Evolutionary conservation across 2,888 invertebrate species (phyloP).

Genomic region (Thysanoteuthis rhombus): DNA sequence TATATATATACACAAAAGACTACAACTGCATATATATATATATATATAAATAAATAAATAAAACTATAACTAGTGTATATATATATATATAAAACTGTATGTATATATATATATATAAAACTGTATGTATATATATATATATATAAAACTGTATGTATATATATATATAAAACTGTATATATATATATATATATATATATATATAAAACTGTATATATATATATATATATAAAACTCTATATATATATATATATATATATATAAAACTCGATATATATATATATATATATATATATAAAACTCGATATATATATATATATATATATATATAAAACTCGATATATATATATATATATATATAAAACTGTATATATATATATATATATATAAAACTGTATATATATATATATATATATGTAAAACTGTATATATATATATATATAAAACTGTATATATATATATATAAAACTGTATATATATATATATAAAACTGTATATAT

Average conservation of each 20-base stretch:
- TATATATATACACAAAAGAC: conserved; percentile 12
- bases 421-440: too few relatives aligned
- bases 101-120: too few relatives aligned
- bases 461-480: not conserved
- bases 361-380: conserved; percentile 1
- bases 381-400: not conserved
- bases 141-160: too few relatives aligned
- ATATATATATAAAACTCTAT: not conserved
- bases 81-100: not conserved
- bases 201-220: not conserved
- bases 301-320: not conserved
- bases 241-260: not conserved
- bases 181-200: not conserved
- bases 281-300: not conserved
- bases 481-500: not conserved
- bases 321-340: conserved; percentile 20
- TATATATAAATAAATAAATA: not conserved
- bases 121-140: too few relatives aligned
- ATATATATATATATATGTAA: conserved; percentile 20
- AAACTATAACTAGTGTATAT: not conserved
- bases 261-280: not conserved
- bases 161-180: not conserved
- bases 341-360: conserved; percentile 23
- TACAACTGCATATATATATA: not conserved
- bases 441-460: too few relatives aligned